Evolutionary conservation across 2,113 vertebrate species (phyloP).

Genomic region (Corythornis vintsioides): DNA sequence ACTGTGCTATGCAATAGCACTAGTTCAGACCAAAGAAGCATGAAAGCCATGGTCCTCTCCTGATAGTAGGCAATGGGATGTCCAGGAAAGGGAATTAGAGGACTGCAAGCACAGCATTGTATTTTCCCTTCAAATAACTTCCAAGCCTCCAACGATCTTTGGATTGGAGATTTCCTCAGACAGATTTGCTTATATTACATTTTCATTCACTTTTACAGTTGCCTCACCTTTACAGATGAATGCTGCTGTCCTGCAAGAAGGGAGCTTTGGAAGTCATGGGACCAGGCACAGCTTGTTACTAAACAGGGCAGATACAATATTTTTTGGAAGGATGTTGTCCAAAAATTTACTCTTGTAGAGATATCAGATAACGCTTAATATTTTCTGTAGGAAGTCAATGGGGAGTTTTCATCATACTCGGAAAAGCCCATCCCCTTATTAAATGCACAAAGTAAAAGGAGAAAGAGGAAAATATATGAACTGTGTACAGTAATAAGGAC

Average conservation of each 20-base stretch:
- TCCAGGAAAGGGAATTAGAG: not conserved
- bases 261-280: not conserved
- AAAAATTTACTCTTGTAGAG: not conserved
- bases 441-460: not conserved
- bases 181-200: not conserved
- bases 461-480: not conserved
- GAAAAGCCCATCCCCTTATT: not conserved
- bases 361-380: not conserved
- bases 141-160: not conserved
- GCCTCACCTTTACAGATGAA: not conserved
- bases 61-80: not conserved
- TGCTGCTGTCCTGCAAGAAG: not conserved
- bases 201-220: not conserved
- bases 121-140: not conserved
- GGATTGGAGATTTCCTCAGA: not conserved
- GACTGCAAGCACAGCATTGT: fast-evolving
- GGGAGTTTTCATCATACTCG: not conserved
- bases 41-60: fast-evolving
- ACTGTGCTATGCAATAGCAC: not conserved
- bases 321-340: not conserved
- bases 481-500: not conserved
- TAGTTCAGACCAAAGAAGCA: not conserved
- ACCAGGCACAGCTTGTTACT: not conserved
- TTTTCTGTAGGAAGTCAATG: not conserved
- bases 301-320: not conserved